phyloP scores from a whole-genome alignment of 2,797 vertebrate genomes.

The Phataginus tetradactyla region DNA sequence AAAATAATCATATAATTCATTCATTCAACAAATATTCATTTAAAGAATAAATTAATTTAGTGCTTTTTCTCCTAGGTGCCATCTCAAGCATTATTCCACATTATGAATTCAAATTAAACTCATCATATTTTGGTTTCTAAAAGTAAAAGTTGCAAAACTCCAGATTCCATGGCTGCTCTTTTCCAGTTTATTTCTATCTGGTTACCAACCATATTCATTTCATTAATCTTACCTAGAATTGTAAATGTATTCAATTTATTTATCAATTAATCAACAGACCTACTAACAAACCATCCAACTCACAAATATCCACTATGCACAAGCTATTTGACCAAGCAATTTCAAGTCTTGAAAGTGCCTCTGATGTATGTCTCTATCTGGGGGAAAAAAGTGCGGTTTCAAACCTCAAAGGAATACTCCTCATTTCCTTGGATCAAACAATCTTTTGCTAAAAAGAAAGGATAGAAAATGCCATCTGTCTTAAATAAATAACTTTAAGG shows the following conservation, averaged over 20 bases:
- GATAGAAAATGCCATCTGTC: slow-evolving; percentile 48
- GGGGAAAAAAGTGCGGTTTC: not conserved
- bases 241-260: not conserved
- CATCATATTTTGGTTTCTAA: not conserved
- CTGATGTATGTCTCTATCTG: not conserved
- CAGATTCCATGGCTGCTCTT: not conserved
- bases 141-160: not conserved
- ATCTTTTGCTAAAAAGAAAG: slow-evolving; percentile 54
- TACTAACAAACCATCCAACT: slow-evolving; percentile 7
- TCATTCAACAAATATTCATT: slow-evolving; percentile 10
- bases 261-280: not conserved
- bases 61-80: not conserved
- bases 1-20: not conserved
- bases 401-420: slow-evolving; percentile 14
- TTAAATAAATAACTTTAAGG: slow-evolving; percentile 52
- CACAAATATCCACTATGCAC: not conserved
- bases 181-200: slow-evolving; percentile 16
- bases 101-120: slow-evolving; percentile 34
- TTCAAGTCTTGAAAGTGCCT: not conserved
- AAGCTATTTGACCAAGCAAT: slow-evolving; percentile 10
- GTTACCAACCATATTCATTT: not conserved
- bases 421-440: slow-evolving; percentile 54
- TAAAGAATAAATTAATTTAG: not conserved
- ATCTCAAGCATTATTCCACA: not conserved
- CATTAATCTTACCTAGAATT: not conserved